Conservation (phyloP, 2,797 vertebrate species). For the Myiotriccus ornatus region DNA sequence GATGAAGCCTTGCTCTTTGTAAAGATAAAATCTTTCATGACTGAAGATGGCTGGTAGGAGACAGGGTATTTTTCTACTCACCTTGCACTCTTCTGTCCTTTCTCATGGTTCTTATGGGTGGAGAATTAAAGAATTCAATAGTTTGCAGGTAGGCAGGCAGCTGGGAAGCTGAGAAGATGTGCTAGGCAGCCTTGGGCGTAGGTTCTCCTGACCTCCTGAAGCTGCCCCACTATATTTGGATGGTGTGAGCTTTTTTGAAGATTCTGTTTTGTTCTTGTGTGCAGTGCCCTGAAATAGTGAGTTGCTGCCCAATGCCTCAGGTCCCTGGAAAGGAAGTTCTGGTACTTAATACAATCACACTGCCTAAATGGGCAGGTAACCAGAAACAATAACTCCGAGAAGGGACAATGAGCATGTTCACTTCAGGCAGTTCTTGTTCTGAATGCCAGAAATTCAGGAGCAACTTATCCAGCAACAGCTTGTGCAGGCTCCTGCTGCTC, state of each 20-base stretch:
- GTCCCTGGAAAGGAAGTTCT: not conserved
- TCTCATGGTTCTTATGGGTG: not conserved
- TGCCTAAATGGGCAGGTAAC: not conserved
- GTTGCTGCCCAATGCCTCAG: not conserved
- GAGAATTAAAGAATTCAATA: not conserved
- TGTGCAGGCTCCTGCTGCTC: not conserved
- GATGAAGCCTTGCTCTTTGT: not conserved
- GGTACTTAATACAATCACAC: accelerated
- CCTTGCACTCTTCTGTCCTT: not conserved
- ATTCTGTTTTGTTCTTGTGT: not conserved
- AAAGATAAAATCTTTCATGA: not conserved
- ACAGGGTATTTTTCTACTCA: not conserved
- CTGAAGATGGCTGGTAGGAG: not conserved
- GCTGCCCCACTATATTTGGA: not conserved
- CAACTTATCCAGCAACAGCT: not conserved
- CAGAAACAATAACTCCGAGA: not conserved
- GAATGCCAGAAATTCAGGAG: not conserved
- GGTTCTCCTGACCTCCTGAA: not conserved
- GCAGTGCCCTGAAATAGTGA: not conserved
- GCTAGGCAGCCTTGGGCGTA: not conserved
- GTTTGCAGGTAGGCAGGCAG: not conserved
- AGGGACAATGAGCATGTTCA: accelerated
- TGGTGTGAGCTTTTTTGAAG: not conserved
- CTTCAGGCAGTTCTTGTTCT: not conserved
- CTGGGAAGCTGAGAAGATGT: not conserved